Conservation (phyloP, 2,113 vertebrate genomes). For the Eretmochelys imbricata region DNA sequence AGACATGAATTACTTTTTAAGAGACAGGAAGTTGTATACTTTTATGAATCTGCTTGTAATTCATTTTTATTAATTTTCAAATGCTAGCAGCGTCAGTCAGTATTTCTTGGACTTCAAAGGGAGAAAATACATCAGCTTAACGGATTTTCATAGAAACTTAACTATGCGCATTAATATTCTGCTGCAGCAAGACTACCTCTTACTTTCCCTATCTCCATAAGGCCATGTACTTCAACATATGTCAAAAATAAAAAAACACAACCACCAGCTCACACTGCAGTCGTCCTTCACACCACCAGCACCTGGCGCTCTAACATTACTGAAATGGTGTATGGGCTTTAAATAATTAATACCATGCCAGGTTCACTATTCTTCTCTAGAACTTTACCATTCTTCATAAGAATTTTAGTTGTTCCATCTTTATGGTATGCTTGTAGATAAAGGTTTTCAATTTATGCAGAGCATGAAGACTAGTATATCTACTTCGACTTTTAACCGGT, state of each 20-base stretch:
- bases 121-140: background rate
- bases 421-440: background rate
- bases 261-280: background rate
- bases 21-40: background rate
- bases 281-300: background rate
- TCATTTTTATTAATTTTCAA: background rate
- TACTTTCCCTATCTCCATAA: background rate
- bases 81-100: background rate
- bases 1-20: background rate
- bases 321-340: background rate
- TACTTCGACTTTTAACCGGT: background rate
- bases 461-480: background rate
- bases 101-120: accelerated
- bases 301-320: background rate
- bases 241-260: background rate
- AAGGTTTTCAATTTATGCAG: conserved; percentile 6
- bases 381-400: background rate
- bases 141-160: background rate
- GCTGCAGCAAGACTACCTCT: background rate
- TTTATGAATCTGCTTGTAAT: background rate
- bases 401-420: background rate
- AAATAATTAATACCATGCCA: background rate
- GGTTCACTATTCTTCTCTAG: background rate
- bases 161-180: background rate
- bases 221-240: background rate